These are phyloP conservation scores for Cossypha niveicapilla DNA, from an alignment of 2,797 vertebrate species.

Conservation along the genomic window DNA sequence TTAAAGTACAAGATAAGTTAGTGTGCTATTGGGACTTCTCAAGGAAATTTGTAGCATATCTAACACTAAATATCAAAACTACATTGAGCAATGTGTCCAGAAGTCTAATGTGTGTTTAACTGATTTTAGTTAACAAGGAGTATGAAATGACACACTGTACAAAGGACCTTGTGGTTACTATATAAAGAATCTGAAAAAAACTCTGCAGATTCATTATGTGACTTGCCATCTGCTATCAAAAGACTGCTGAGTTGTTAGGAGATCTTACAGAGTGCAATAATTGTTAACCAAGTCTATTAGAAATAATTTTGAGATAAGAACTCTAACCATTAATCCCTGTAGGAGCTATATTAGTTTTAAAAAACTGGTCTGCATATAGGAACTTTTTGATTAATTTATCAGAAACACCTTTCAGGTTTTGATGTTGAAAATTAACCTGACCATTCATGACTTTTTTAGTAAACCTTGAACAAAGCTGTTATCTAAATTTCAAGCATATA, in stretches of 20 bases:
- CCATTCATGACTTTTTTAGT: not conserved
- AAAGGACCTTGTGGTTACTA: constrained; percentile 67
- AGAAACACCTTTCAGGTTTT: constrained; percentile 66
- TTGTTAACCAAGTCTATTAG: constrained; percentile 62
- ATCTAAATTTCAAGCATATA: not conserved
- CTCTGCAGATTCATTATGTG: constrained; percentile 59
- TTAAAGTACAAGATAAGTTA: constrained; percentile 20
- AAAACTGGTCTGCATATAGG: constrained; percentile 45
- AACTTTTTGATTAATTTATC: constrained; percentile 74
- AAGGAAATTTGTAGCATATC: constrained; percentile 84
- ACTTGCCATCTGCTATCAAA: constrained; percentile 79
- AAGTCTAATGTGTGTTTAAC: constrained; percentile 63
- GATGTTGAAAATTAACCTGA: constrained; percentile 65
- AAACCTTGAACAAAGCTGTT: not conserved
- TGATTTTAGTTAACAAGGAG: constrained; percentile 72
- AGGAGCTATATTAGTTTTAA: constrained; percentile 77
- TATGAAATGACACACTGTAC: constrained; percentile 76
- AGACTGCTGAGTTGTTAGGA: constrained; percentile 78
- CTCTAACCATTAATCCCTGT: constrained; percentile 71
- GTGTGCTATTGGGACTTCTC: constrained; percentile 70
- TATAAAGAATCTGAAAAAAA: constrained; percentile 45
- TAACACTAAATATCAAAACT: constrained; percentile 74
- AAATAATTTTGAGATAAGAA: constrained; percentile 80
- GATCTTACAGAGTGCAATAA: constrained; percentile 67
- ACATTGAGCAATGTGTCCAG: constrained; percentile 78